Percentiles rank a stretch among this genome's conserved stretches.
Conservation (phyloP, 1,140 invertebrate species). For the Galleria mellonella region DNA sequence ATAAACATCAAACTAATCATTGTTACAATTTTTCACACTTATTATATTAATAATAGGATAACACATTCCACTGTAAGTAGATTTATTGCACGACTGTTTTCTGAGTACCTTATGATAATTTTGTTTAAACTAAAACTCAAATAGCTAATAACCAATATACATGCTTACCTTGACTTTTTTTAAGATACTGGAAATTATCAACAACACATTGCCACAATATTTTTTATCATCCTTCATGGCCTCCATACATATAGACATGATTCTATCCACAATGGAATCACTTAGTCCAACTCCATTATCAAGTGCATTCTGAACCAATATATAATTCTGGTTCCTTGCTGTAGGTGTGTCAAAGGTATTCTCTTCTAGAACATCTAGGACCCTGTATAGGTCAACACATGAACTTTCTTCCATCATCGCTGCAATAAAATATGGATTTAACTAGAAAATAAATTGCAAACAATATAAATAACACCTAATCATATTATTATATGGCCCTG, state of each 20-base stretch:
- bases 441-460: background rate
- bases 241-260: constrained; percentile 36
- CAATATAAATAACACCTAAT: too few relatives aligned
- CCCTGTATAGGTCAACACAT: constrained; percentile 10
- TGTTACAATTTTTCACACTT: too few relatives aligned
- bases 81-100: too few relatives aligned
- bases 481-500: too few relatives aligned
- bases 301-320: constrained; percentile 28
- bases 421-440: constrained; percentile 9
- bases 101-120: too few relatives aligned
- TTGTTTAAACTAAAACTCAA: too few relatives aligned
- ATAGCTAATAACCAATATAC: too few relatives aligned
- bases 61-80: too few relatives aligned
- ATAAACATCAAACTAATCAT: too few relatives aligned
- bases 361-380: constrained; percentile 30
- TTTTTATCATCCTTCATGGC: constrained; percentile 38
- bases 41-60: too few relatives aligned
- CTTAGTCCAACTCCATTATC: constrained; percentile 21
- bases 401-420: constrained; percentile 33
- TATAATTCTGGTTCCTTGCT: constrained; percentile 24
- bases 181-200: constrained; percentile 33
- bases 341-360: constrained; percentile 8
- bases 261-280: constrained; percentile 19
- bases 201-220: constrained; percentile 28
- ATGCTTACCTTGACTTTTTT: constrained; percentile 49